Base-by-base conservation (phyloP, 2,113 vertebrate species). In the Andinoacara biseriatus region DNA sequence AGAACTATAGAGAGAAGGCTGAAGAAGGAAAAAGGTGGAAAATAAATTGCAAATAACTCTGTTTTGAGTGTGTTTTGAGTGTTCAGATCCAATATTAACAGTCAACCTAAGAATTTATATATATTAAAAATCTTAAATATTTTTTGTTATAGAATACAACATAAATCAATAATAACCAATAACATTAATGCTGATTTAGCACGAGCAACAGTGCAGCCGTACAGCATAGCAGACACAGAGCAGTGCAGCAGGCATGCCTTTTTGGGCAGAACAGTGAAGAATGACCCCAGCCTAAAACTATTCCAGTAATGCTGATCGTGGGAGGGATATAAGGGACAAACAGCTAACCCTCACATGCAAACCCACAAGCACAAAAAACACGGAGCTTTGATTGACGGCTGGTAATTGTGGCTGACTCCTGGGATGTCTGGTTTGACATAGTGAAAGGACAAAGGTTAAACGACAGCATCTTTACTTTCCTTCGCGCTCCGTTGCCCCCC, bases 281-380 rank as follows among this genome's bases (percentile, higher is more conserved):
- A 78, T 94, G 90, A 93, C 86, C 87, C 88, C 83, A 93, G 85
- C 67, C 58, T 77, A 38, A 86, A 93, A 92, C 86, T 92, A 93
- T 94, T 91, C 69, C 86, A 93, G 87, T 54, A 85, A 93, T 93
- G 94, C 52, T 89, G 86, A 85, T 80, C 1, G 86, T 89, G 80
- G 87, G 85, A 85, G 91, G 81, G 72, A 43, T 87, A 85, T 56
- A 87, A 22, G 58, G 78, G 58, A 90, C 74, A 78, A 89, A 78
- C 7, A 74, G 83, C 83, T 63, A 74, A 84, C 40, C 31, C 58
- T 76, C 56, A 63, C 75, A 83, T 31, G 60, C 65, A 52, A 57
- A 46, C 75, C 15, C 72, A 43, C n/a, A 81, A 52, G 74, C 46
- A 67, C 14, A 78, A 17, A 81, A 57, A 61, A 74, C 58, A 69